Evolutionary conservation across 1,140 invertebrate species (phyloP).

Genomic region (Spodoptera litura): DNA sequence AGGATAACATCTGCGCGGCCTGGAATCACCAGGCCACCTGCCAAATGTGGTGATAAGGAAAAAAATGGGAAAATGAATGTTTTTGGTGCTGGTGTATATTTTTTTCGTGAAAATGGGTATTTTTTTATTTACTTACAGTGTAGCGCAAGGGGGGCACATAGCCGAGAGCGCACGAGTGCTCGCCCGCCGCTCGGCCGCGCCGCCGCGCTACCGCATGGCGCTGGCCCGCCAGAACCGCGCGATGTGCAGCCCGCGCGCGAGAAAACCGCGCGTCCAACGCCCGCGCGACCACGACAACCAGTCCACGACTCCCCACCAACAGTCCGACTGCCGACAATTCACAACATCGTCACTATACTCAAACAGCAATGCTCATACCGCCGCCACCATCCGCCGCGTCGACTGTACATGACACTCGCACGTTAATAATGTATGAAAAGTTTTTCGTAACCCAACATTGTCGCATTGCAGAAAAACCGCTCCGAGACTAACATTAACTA

Average conservation of each 20-base stretch:
- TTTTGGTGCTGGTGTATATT: conserved; percentile 4
- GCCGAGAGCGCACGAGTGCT: conserved; percentile 81
- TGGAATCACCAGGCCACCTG: conserved; percentile 2
- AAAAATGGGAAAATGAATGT: background rate
- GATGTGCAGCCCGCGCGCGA: conserved; percentile 58
- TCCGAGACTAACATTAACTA: conserved; percentile 34
- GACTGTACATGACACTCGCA: conserved; percentile 44
- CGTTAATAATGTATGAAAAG: conserved; percentile 67
- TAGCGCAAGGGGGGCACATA: conserved; percentile 85
- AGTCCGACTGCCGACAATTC: conserved; percentile 81
- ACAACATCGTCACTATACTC: conserved; percentile 53
- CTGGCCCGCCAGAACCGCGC: conserved; percentile 63
- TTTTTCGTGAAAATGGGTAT: conserved; percentile 32
- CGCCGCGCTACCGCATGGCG: conserved; percentile 82
- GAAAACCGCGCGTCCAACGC: conserved; percentile 59
- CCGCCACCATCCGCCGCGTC: conserved; percentile 47
- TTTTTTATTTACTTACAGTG: conserved; percentile 81
- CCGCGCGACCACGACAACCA: conserved; percentile 61
- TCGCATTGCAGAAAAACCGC: conserved; percentile 79
- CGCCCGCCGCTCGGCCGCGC: conserved; percentile 83
- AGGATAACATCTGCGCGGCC: background rate
- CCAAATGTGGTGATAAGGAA: background rate
- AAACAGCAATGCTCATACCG: background rate
- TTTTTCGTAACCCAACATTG: conserved; percentile 65
- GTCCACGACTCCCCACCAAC: conserved; percentile 73